These are phyloP conservation scores for Portunus trituberculatus DNA, from an alignment of 1,140 invertebrate genomes.

Conservation along the genomic window DNA sequence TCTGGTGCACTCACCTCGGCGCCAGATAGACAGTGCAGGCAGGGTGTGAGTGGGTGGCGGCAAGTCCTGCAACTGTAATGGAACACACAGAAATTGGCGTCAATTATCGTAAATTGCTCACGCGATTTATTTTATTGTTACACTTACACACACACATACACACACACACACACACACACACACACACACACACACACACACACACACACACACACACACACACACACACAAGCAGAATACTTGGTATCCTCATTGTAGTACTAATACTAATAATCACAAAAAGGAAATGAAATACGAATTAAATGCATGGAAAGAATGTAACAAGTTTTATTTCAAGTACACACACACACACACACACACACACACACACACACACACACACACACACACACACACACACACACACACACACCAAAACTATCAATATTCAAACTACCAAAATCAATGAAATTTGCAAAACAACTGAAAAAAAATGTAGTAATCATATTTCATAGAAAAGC, in stretches of 20 bases:
- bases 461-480: background rate
- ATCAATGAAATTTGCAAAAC: no score
- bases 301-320: no score
- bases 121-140: conserved; percentile 22
- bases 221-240: no score
- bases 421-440: background rate
- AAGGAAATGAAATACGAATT: no score
- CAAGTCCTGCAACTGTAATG: background rate
- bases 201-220: no score
- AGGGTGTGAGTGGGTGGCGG: background rate
- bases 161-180: background rate
- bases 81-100: conserved; percentile 12
- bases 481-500: background rate
- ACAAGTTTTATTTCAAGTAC: background rate
- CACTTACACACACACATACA: background rate
- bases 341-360: background rate
- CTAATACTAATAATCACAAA: no score
- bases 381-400: background rate
- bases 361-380: background rate
- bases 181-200: no score
- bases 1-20: background rate
- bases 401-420: background rate
- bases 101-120: conserved; percentile 14
- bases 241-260: no score
- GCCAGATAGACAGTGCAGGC: background rate